phyloP scores from a whole-genome alignment of 2,888 invertebrate genomes.

The Emmelina monodactyla region DNA sequence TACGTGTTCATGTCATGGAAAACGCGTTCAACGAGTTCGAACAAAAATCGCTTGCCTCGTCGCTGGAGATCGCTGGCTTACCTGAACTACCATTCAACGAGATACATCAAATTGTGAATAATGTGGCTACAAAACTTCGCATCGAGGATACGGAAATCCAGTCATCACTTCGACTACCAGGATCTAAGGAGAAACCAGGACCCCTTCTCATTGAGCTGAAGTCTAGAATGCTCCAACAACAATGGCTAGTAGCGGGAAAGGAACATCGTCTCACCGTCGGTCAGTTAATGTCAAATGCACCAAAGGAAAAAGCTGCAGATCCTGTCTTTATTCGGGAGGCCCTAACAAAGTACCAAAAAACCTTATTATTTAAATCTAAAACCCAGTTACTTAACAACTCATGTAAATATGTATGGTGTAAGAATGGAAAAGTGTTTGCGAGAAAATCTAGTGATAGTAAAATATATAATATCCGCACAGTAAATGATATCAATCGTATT shows the following conservation, averaged over 20 bases:
- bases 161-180: neutral
- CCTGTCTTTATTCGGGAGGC: too few relatives aligned
- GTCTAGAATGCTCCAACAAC: slow-evolving; percentile 12
- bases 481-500: neutral
- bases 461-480: slow-evolving; percentile 12
- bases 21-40: slow-evolving; percentile 11
- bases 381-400: slow-evolving; percentile 8
- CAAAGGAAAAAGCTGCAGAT: too few relatives aligned
- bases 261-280: too few relatives aligned
- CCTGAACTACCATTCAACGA: too few relatives aligned
- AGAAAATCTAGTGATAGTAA: slow-evolving; percentile 13
- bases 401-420: too few relatives aligned
- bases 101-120: slow-evolving; percentile 5
- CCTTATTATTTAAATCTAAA: slow-evolving; percentile 15
- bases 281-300: too few relatives aligned
- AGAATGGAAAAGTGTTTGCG: slow-evolving; percentile 15
- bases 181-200: slow-evolving; percentile 14
- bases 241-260: too few relatives aligned
- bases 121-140: slow-evolving; percentile 13
- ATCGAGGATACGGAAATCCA: slow-evolving; percentile 10
- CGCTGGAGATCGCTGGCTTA: slow-evolving; percentile 11
- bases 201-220: slow-evolving; percentile 15
- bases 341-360: too few relatives aligned
- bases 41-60: slow-evolving; percentile 10
- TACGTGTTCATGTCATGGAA: slow-evolving; percentile 11